A percentile compares a stretch with the other conserved stretches of the same genome.
These are phyloP conservation scores for Lypha dubia DNA, from an alignment of 2,888 invertebrate genomes.

Conservation along the genomic window DNA sequence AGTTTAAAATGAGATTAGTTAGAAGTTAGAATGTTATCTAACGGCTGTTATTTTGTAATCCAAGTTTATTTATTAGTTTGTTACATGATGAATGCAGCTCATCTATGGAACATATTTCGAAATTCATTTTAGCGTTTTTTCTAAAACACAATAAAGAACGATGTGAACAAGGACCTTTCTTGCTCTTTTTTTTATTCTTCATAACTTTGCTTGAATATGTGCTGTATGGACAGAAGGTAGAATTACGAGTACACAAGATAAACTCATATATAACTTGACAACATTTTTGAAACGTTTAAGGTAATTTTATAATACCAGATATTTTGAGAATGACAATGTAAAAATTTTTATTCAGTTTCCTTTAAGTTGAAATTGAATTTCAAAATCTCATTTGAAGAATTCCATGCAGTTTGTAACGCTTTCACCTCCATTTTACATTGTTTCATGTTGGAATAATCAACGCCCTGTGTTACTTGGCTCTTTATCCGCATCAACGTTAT, in stretches of 20 bases:
- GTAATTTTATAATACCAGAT: background rate
- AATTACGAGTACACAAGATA: too few species aligned
- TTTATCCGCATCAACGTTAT: slow-evolving; percentile 21
- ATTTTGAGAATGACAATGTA: background rate
- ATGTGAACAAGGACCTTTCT: too few species aligned
- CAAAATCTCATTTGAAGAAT: slow-evolving; percentile 31
- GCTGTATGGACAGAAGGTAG: too few species aligned
- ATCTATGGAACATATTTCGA: background rate
- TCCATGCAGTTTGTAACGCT: slow-evolving; percentile 14
- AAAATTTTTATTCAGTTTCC: slow-evolving; percentile 6
- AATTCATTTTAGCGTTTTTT: too few species aligned
- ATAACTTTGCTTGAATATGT: too few species aligned
- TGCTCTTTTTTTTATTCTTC: too few species aligned
- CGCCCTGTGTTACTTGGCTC: background rate
- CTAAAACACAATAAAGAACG: too few species aligned
- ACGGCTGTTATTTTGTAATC: slow-evolving; percentile 10
- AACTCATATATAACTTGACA: too few species aligned
- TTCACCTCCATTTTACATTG: background rate
- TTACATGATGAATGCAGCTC: background rate
- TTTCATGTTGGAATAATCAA: slow-evolving; percentile 4
- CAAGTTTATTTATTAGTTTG: slow-evolving; percentile 13
- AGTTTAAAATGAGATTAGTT: slow-evolving; percentile 23
- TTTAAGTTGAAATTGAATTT: slow-evolving; percentile 51
- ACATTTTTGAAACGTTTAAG: too few species aligned
- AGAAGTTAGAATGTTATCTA: slow-evolving; percentile 12